Conservation (phyloP, 2,888 invertebrate species). For the Ormyrus nitidulus region DNA sequence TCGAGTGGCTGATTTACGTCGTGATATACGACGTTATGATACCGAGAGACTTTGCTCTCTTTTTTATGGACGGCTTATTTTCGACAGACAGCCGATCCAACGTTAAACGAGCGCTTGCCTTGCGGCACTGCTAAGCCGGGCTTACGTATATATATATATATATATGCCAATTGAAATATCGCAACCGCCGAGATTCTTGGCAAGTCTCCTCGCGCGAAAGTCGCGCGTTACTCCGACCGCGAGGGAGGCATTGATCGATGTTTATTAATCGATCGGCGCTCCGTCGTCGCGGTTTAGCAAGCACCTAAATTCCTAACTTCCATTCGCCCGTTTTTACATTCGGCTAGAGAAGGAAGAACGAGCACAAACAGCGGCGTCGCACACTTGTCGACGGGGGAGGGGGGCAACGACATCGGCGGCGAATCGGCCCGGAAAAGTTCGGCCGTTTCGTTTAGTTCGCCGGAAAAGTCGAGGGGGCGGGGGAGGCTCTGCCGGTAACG, state of each 20-base stretch:
- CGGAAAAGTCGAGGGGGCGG: conserved; percentile 51
- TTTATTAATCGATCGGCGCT: conserved; percentile 17
- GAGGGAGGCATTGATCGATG: not conserved
- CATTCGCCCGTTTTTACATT: conserved; percentile 22
- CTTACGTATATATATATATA: not conserved
- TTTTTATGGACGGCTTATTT: conserved; percentile 20
- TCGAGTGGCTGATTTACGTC: too few relatives aligned
- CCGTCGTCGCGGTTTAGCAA: not conserved
- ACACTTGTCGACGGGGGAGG: conserved; percentile 60
- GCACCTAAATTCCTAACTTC: conserved; percentile 8
- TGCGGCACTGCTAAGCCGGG: too few relatives aligned
- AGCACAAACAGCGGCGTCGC: conserved; percentile 53
- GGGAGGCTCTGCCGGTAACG: conserved; percentile 22
- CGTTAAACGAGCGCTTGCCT: not conserved
- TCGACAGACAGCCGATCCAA: not conserved
- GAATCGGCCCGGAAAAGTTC: conserved; percentile 54
- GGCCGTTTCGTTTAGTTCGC: conserved; percentile 56
- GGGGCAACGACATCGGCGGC: conserved; percentile 57
- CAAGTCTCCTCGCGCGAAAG: conserved; percentile 62
- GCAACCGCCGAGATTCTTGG: conserved; percentile 72
- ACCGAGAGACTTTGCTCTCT: too few relatives aligned
- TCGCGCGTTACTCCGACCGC: conserved; percentile 54
- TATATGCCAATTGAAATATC: conserved; percentile 71
- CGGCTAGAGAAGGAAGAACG: conserved; percentile 43
- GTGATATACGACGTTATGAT: too few relatives aligned